These are phyloP conservation scores for Pyrrhia umbra DNA, from an alignment of 2,888 invertebrate species.

Conservation along the genomic window DNA sequence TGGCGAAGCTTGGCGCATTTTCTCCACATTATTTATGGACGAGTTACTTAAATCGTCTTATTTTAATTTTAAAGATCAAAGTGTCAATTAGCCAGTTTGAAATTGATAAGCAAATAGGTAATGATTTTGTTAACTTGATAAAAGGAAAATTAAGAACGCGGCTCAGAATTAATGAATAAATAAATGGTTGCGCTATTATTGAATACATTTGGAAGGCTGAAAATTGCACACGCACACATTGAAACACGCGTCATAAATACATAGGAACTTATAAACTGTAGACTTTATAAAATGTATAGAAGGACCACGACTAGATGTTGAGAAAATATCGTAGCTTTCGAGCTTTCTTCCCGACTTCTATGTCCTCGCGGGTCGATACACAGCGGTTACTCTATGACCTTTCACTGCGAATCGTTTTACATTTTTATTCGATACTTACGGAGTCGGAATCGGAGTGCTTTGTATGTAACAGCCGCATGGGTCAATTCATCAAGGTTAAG, in stretches of 20 bases:
- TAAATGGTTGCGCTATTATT: not conserved
- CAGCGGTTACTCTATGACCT: constrained; percentile 16
- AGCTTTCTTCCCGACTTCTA: constrained; percentile 32
- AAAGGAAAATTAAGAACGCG: constrained; percentile 12
- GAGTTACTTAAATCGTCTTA: constrained; percentile 19
- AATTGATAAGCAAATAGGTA: constrained; percentile 30
- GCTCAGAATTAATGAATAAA: not conserved
- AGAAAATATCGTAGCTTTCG: not conserved
- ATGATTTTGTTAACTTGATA: constrained; percentile 8
- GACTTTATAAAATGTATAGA: no score
- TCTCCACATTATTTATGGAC: constrained; percentile 28
- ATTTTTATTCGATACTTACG: not conserved
- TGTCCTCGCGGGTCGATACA: constrained; percentile 31
- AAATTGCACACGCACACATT: not conserved
- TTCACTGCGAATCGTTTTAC: constrained; percentile 4
- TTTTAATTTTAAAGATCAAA: constrained; percentile 50
- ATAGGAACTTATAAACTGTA: no score
- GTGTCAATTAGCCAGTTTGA: constrained; percentile 41
- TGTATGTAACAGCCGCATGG: no score
- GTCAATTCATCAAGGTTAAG: no score
- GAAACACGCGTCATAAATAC: no score
- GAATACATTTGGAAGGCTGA: not conserved
- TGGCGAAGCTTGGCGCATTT: constrained; percentile 24
- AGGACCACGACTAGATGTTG: not conserved
- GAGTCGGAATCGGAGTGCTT: no score